A percentile compares a stretch with the other conserved stretches of the same genome.
Conservation (phyloP, 2,888 invertebrate genomes). For the Apantesis nais region DNA sequence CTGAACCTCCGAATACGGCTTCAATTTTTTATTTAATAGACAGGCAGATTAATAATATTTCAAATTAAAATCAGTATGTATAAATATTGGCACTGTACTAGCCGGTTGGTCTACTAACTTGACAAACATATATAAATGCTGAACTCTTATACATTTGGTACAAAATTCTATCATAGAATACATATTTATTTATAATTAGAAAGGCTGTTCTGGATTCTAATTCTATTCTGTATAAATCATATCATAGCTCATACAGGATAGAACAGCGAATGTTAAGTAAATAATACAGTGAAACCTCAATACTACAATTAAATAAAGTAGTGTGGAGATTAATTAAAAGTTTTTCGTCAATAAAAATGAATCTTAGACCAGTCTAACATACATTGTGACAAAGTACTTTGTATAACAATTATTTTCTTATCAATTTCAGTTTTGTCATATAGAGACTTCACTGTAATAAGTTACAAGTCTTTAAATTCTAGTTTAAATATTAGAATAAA, state of each 20-base stretch:
- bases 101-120: slow-evolving; percentile 49
- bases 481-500: slow-evolving; percentile 3
- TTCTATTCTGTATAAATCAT: slow-evolving; percentile 5
- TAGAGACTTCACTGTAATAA: neutral
- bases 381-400: neutral
- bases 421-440: neutral
- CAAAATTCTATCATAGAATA: slow-evolving; percentile 41
- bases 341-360: neutral
- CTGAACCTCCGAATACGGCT: neutral
- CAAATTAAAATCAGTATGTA: slow-evolving; percentile 28
- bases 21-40: neutral
- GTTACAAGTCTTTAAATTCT: slow-evolving; percentile 6
- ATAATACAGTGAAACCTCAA: neutral
- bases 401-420: neutral
- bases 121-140: slow-evolving; percentile 54
- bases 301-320: too few species aligned
- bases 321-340: neutral
- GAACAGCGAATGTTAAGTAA: neutral
- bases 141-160: slow-evolving; percentile 28
- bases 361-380: neutral
- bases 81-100: slow-evolving; percentile 44
- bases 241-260: neutral
- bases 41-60: slow-evolving; percentile 16
- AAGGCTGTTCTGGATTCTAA: neutral
- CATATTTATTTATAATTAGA: slow-evolving; percentile 5